Conservation (phyloP, 1,140 invertebrate genomes). For the Danaus melanippus region DNA sequence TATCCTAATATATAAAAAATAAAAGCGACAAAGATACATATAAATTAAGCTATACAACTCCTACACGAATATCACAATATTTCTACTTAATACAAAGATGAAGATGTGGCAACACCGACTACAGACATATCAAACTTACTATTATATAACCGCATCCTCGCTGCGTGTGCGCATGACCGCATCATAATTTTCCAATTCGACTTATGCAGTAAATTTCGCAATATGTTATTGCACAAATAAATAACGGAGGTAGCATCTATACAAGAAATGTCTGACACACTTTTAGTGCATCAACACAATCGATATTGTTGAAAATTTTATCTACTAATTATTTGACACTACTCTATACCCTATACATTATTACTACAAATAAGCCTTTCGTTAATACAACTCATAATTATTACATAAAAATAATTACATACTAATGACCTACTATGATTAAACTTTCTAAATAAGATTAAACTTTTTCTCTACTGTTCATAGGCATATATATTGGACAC, state of each 20-base stretch:
- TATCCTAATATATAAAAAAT: conserved; percentile 18
- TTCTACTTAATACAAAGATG: conserved; percentile 50
- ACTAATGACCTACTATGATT: no score
- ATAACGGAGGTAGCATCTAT: conserved; percentile 16
- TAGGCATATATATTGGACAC: no score
- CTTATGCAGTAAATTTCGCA: conserved; percentile 15
- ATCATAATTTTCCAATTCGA: conserved; percentile 27
- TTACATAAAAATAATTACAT: no score
- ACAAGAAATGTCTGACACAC: conserved; percentile 12
- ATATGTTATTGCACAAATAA: conserved; percentile 21
- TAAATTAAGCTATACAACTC: conserved; percentile 31
- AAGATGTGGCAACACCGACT: conserved; percentile 47
- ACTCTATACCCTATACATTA: no score
- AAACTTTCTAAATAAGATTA: no score
- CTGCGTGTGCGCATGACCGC: conserved; percentile 26
- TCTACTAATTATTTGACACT: conserved; percentile 4
- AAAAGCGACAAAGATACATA: conserved; percentile 34
- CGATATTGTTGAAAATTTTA: conserved; percentile 3
- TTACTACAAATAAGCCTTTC: no score
- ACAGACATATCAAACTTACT: conserved; percentile 40
- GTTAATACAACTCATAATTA: no score
- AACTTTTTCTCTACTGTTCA: no score
- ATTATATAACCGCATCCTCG: conserved; percentile 40
- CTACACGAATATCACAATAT: conserved; percentile 66
- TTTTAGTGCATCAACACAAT: conserved; percentile 7